Base-by-base conservation (phyloP, 1,140 invertebrate species). In the Antheraea mylitta region DNA sequence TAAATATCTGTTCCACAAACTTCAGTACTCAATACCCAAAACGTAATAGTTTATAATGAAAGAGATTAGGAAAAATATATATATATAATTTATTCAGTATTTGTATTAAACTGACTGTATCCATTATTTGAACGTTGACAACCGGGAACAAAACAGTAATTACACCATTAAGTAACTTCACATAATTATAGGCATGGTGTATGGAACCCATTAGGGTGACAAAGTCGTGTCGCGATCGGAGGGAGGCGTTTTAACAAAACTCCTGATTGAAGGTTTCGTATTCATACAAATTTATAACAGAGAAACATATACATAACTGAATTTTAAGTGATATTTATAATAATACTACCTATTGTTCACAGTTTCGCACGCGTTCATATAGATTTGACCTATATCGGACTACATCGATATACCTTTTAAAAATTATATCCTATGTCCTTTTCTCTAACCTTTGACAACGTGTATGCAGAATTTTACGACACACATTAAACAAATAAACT, bases 121-220 rank as follows among this genome's bases (percentile, higher is more conserved):
- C 77, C 77, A 80, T 80, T 79, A 80, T 74, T 42, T 68, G 72
- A 72, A 74, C 62, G 75, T 74, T 71, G 69, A 74, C 74, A 77
- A 71, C 74, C 74, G 66, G 73, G 72, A 71, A 76, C 78, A 77
- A 86, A 88, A 87, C 75, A 79, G 73, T 82, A 87, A 90, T 88
- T 87, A 90, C 72, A 70, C 66, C 77, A 80, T 86, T 82, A 78
- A 78, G 74, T 86, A 78, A 80, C 80, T 82, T 82, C 79, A 80
- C 79, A 80, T 86, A 90, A 90, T 89, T 81, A 85, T 77, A 82
- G 81, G 60, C 76, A 69, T 70, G 67, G 72, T 74, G 73, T 73
- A 69, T 77, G 77, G 82, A 82, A 81, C 85, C 83, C 84, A 89
- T 87, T 89, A 89, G 81, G 68, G 69, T 73, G 42, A 85, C 78